Base-by-base conservation (phyloP, 2,113 vertebrate species). In the Microtus oregoni region DNA sequence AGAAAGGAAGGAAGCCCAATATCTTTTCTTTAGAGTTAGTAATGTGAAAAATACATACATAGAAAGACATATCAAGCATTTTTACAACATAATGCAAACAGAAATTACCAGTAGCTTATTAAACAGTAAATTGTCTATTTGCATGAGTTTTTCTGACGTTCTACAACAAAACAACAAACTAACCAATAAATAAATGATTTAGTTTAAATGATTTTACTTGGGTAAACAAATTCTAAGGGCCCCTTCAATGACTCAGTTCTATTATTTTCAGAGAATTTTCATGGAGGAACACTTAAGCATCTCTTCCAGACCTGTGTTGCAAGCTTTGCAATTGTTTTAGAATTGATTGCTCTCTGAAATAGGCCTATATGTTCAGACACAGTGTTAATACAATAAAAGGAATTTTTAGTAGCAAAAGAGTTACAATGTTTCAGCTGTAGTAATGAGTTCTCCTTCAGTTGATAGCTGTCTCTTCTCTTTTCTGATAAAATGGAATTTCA, bases 261-360 rank as follows among this genome's bases (percentile, higher is more conserved):
- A 2, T 94, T 93, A 90, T 67, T 95, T 81, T 90, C 75, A 87
- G 63, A 86, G 55, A 94, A 78, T 68, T 93, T 97, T 95, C 65
- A 72, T 83, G 61, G 28, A 58, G 19, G 50, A 93, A n/a, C 91
- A 92, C 10, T 50, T 81, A 65, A 87, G 94, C 73, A 81, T 92
- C 9, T 72, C 61, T 95, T 88, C 68, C n/a, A 94, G 88, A 90
- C 41, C 22, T 85, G 47, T 93, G 55, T 47, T 81, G 3, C 41
- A 93, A 90, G 88, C 41, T 96, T 92, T 94, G 81, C 94, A 95
- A 97, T 97, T 96, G 88, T 96, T 96, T 98, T 97, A 97, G 90
- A 97, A 97, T 96, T 96, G 97, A 96, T 96, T 94, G 82, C 70
- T 85, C n/a, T 83, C 67, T 3, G 68, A 94, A 97, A 86, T 73